Conservation (phyloP, 2,113 vertebrate genomes). For the Orientallactaga bullata region DNA sequence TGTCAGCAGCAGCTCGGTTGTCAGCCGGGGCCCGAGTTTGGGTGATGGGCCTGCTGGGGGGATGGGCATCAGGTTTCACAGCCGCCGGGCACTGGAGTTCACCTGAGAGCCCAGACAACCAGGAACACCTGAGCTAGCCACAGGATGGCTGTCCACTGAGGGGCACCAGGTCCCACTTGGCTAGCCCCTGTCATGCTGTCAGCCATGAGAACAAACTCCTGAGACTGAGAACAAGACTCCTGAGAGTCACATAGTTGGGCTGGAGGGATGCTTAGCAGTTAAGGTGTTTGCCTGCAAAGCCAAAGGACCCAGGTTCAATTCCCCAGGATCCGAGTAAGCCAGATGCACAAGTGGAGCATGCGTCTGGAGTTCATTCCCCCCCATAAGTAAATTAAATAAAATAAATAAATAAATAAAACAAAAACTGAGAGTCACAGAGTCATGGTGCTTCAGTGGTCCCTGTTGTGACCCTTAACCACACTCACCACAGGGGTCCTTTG, state of each 20-base stretch:
- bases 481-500: neutral
- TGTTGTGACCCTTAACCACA: rapidly evolving
- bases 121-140: rapidly evolving
- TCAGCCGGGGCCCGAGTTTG: neutral
- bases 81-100: neutral
- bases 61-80: neutral
- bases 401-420: no score
- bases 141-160: neutral
- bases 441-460: neutral
- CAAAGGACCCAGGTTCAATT: no score
- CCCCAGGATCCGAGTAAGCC: no score
- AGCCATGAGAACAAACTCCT: no score
- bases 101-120: neutral
- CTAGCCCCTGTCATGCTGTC: neutral
- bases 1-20: neutral
- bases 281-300: no score
- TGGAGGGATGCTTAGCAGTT: no score
- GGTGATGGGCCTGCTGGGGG: neutral
- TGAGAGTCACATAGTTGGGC: neutral
- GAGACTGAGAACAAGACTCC: no score
- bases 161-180: neutral
- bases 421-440: neutral
- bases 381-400: no score
- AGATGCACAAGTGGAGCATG: no score
- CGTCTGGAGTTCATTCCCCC: no score